Percentiles rank a stretch among this genome's conserved stretches.
Evolutionary conservation across 2,113 vertebrate species (phyloP).

Genomic region (Seriola rivoliana): DNA sequence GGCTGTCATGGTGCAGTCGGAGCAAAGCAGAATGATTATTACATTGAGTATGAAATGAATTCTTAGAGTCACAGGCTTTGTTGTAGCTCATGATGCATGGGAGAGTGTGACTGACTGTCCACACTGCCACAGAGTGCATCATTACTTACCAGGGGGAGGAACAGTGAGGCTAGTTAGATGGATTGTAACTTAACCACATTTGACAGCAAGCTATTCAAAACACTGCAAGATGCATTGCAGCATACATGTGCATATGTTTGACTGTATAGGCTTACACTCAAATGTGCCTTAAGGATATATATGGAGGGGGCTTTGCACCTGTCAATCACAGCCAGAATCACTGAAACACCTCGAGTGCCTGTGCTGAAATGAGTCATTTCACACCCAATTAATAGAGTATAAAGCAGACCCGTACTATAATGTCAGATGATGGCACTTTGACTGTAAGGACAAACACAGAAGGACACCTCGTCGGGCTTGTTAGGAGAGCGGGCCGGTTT

Average conservation of each 20-base stretch:
- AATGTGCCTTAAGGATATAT: constrained; percentile 5
- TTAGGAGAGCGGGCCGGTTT: constrained; percentile 52
- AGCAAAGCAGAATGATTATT: neutral
- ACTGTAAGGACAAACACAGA: constrained; percentile 62
- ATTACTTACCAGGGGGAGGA: constrained; percentile 47
- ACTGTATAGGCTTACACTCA: neutral
- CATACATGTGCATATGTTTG: neutral
- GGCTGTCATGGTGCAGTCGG: constrained; percentile 15
- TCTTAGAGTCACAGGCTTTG: neutral
- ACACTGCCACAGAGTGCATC: constrained; percentile 45
- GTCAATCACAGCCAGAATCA: constrained; percentile 12
- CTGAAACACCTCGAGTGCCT: constrained; percentile 34
- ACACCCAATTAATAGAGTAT: constrained; percentile 61
- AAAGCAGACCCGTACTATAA: constrained; percentile 42
- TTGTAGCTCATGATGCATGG: constrained; percentile 30
- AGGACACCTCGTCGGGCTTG: constrained; percentile 56
- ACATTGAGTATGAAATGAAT: neutral
- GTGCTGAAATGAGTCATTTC: constrained; percentile 54
- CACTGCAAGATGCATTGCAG: constrained; percentile 6
- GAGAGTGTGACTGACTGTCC: constrained; percentile 34
- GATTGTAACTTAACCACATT: constrained; percentile 22
- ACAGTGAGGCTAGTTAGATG: constrained; percentile 45
- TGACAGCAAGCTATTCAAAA: constrained; percentile 21
- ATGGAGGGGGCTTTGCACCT: neutral
- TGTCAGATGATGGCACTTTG: constrained; percentile 58